A percentile compares a stretch with the other conserved stretches of the same genome.
Evolutionary conservation across 64 coral and sea anemone genomes (phyloP).

Genomic region (Montipora efflorescens): DNA sequence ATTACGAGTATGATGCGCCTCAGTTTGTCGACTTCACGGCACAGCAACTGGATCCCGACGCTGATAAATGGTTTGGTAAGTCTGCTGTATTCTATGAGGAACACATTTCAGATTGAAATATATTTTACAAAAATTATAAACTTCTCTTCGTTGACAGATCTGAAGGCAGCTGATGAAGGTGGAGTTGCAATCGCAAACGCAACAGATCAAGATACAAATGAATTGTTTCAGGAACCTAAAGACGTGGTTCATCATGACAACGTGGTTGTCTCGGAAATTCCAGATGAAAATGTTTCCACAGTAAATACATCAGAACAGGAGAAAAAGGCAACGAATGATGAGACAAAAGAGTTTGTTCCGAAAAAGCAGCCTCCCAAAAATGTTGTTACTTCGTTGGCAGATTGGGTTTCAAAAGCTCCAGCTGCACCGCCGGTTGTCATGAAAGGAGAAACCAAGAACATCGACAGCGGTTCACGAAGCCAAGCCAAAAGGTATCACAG

Average conservation of each 20-base stretch:
- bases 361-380: constrained; percentile 31
- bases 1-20: constrained; percentile 90
- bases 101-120: background rate
- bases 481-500: constrained; percentile 11
- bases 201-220: constrained; percentile 6
- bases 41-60: constrained; percentile 45
- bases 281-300: background rate
- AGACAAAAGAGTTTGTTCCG: background rate
- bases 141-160: constrained; percentile 34
- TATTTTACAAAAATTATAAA: background rate
- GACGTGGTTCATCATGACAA: background rate
- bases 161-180: constrained; percentile 70
- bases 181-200: constrained; percentile 58
- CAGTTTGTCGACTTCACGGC: constrained; percentile 91
- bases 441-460: background rate
- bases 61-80: constrained; percentile 94
- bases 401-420: background rate
- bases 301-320: constrained; percentile 26
- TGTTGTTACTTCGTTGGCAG: constrained; percentile 28
- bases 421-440: background rate
- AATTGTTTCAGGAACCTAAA: background rate
- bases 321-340: background rate
- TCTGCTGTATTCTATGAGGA: background rate
- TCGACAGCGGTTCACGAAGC: background rate
- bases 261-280: background rate